A percentile compares a stretch with the other conserved stretches of the same genome.
These are phyloP conservation scores for Macrostomum cliftonense DNA, from an alignment of 2,888 invertebrate genomes.

Conservation along the genomic window DNA sequence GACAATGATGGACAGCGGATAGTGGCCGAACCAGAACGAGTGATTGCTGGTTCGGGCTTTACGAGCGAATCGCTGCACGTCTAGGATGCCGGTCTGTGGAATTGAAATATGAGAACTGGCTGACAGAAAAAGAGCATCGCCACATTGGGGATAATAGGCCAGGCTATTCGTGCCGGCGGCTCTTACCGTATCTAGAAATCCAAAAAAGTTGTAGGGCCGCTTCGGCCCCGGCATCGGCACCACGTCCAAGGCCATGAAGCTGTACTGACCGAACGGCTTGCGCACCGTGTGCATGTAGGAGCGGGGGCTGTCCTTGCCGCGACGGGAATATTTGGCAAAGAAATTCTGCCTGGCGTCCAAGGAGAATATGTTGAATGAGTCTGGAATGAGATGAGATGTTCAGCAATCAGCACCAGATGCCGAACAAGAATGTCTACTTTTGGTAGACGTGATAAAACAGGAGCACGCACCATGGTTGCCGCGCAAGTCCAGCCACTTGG, in stretches of 20 bases:
- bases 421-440: too few relatives aligned
- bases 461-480: constrained; percentile 62
- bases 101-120: not conserved
- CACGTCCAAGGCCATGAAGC: constrained; percentile 70
- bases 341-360: constrained; percentile 52
- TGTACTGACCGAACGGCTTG: constrained; percentile 41
- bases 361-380: constrained; percentile 65
- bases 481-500: constrained; percentile 67
- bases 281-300: constrained; percentile 53
- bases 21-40: constrained; percentile 68
- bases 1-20: constrained; percentile 65
- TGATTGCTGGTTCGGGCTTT: constrained; percentile 40
- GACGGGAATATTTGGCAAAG: constrained; percentile 53
- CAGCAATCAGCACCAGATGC: too few relatives aligned
- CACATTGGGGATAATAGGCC: too few relatives aligned
- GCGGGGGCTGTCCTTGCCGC: constrained; percentile 49
- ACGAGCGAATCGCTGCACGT: constrained; percentile 1
- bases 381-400: too few relatives aligned
- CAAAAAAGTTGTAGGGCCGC: constrained; percentile 75
- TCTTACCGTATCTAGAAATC: constrained; percentile 38
- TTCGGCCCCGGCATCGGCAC: constrained; percentile 66
- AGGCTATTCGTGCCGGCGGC: too few relatives aligned
- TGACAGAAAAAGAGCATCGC: not conserved
- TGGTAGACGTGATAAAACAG: too few relatives aligned
- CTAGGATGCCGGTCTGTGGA: not conserved